Conservation (phyloP, 1,140 invertebrate species). For the Lucilia cuprina region DNA sequence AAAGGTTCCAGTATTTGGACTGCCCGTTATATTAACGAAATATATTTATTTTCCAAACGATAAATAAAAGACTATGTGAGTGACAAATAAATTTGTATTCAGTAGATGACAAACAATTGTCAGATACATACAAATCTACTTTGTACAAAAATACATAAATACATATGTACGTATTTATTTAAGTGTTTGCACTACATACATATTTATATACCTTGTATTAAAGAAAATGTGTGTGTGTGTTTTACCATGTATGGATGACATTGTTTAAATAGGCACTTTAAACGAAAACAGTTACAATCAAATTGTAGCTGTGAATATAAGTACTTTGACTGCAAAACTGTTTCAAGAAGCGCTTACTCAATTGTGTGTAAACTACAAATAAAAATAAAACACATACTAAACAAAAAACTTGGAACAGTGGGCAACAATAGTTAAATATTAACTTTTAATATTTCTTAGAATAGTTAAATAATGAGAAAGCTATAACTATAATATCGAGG, state of each 20-base stretch:
- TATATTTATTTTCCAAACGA: no score
- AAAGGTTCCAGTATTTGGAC: no score
- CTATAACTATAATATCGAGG: no score
- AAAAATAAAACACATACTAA: not conserved
- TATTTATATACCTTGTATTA: no score
- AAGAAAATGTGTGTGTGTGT: not conserved
- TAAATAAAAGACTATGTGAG: not conserved
- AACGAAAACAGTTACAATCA: no score
- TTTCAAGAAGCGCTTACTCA: slow-evolving; percentile 7
- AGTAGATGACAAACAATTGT: not conserved
- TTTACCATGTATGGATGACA: not conserved
- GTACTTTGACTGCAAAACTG: not conserved
- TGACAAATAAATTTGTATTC: slow-evolving; percentile 10
- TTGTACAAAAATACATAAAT: not conserved
- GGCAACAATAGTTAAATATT: no score
- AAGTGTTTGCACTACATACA: no score
- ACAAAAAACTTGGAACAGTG: not conserved
- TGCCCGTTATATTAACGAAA: no score
- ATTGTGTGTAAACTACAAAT: slow-evolving; percentile 24
- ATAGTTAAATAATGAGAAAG: no score
- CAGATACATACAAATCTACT: not conserved
- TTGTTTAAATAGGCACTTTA: not conserved
- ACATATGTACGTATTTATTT: no score
- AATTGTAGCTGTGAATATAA: not conserved
- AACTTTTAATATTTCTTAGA: no score